phyloP scores from a whole-genome alignment of 2,113 vertebrate genomes.

The Odocoileus virginianus region DNA sequence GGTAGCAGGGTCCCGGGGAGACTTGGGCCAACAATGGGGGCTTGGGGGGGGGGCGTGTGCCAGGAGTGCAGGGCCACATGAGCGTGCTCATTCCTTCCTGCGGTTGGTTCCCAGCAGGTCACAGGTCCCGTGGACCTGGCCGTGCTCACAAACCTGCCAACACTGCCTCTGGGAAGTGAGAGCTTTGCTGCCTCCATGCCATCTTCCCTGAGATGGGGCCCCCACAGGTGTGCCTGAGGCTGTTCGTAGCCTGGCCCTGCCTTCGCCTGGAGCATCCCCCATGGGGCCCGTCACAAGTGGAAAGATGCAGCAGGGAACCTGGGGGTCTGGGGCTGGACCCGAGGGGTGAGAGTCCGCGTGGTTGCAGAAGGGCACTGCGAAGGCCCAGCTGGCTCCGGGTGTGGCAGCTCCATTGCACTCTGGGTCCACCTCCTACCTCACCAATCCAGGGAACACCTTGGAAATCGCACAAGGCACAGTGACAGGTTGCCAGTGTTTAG shows the following conservation, averaged over 20 bases:
- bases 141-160: not conserved
- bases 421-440: not conserved
- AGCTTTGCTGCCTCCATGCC: fast-evolving
- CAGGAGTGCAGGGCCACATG: not conserved
- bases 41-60: not conserved
- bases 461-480: not conserved
- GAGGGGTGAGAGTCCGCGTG: not conserved
- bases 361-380: no score
- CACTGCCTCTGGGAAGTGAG: not conserved
- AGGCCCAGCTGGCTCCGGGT: not conserved
- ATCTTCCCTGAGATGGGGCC: fast-evolving
- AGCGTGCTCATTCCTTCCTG: not conserved
- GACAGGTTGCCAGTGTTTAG: not conserved
- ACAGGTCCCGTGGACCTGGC: not conserved
- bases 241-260: not conserved
- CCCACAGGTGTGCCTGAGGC: no score
- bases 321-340: not conserved
- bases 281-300: not conserved
- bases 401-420: not conserved
- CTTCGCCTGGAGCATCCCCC: not conserved
- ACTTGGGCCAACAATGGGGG: fast-evolving
- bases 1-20: fast-evolving
- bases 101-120: not conserved
- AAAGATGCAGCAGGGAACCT: not conserved
- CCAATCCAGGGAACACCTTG: not conserved